Evolutionary conservation across 2,797 vertebrate species (phyloP).

Genomic region (Enteromius argenteus): DNA sequence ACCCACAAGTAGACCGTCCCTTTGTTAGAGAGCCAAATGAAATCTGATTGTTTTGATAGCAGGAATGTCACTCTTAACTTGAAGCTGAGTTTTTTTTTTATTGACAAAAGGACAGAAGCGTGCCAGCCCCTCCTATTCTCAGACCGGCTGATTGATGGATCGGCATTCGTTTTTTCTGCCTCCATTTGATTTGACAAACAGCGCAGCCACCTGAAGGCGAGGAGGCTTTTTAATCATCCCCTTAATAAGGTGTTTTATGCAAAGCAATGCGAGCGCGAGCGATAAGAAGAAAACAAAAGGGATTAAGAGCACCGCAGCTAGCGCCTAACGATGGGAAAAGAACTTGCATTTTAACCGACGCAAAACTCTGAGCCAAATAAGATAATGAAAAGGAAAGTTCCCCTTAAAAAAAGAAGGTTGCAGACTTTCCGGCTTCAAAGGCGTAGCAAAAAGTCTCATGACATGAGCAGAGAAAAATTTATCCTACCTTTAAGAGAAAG

Average conservation of each 20-base stretch:
- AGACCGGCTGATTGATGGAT: conserved; percentile 79
- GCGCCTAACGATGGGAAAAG: conserved; percentile 59
- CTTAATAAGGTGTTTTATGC: conserved; percentile 85
- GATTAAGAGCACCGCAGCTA: conserved; percentile 48
- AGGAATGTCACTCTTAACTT: conserved; percentile 82
- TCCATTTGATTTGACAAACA: conserved; percentile 84
- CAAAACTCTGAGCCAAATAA: conserved; percentile 56
- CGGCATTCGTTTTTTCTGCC: conserved; percentile 67
- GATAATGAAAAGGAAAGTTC: conserved; percentile 56
- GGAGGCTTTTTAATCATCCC: conserved; percentile 84
- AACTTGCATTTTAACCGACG: conserved; percentile 66
- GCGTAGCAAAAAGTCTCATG: conserved; percentile 52
- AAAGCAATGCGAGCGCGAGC: conserved; percentile 79
- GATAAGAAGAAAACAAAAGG: conserved; percentile 73
- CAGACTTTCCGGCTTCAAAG: conserved; percentile 44
- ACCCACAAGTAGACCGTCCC: conserved; percentile 56
- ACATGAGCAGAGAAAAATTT: conserved; percentile 42
- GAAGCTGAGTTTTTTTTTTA: conserved; percentile 73
- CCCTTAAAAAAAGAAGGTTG: conserved; percentile 25
- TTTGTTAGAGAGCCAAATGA: conserved; percentile 80
- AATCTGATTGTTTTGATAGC: conserved; percentile 81
- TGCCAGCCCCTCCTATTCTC: conserved; percentile 60
- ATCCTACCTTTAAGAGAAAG: conserved; percentile 41
- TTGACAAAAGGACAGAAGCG: conserved; percentile 76
- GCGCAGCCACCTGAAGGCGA: conserved; percentile 79